Conservation (phyloP, 30 jellyfish, hydroid and myxozoan species). For the Hydractinia symbiolongicarpus region DNA sequence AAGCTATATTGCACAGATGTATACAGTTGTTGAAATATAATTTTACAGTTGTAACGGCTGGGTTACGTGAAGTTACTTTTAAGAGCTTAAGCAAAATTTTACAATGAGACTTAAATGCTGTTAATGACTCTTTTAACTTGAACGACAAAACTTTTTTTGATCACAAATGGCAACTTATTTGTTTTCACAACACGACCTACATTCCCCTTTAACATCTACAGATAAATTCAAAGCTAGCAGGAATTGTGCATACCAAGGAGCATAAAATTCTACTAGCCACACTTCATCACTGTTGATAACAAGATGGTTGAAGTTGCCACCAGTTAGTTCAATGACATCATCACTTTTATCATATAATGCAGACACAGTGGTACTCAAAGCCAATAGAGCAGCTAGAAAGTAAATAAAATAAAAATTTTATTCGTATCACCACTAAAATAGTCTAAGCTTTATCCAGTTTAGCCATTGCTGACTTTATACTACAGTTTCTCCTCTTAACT, state of each 20-base stretch:
- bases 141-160: too few species aligned
- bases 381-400: constrained; percentile 17
- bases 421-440: not conserved
- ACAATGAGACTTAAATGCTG: too few species aligned
- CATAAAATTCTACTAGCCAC: constrained; percentile 92
- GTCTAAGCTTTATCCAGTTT: not conserved
- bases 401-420: not conserved
- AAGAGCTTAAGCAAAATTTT: not conserved
- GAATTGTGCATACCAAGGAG: constrained; percentile 73
- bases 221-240: not conserved
- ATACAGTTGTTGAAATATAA: too few species aligned
- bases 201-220: too few species aligned
- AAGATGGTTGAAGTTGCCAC: constrained; percentile 58
- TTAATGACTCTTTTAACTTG: too few species aligned
- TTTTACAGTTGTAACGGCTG: not conserved
- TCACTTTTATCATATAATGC: constrained; percentile 51
- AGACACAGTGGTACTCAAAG: constrained; percentile 25
- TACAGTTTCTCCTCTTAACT: too few species aligned
- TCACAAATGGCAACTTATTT: too few species aligned
- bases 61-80: too few species aligned
- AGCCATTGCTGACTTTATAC: too few species aligned
- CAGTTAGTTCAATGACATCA: constrained; percentile 83
- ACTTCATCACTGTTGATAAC: constrained; percentile 81
- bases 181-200: too few species aligned
- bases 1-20: too few species aligned